Evolutionary conservation across 1,140 invertebrate species (phyloP).

Genomic region (Drosophila pachea): DNA sequence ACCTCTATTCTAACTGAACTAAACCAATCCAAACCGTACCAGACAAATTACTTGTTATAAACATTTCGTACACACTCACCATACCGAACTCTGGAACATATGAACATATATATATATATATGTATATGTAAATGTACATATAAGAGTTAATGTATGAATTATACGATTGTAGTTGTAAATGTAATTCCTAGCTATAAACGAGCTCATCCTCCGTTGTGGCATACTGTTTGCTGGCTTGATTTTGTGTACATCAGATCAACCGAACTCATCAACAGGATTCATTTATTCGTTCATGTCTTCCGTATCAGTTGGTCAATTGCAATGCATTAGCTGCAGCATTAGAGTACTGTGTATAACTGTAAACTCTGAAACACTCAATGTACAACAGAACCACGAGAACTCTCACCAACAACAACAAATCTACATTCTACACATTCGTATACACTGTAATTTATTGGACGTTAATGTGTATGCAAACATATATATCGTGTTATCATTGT

Average conservation of each 20-base stretch:
- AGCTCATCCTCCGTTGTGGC: slow-evolving; percentile 38
- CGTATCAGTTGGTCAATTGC: slow-evolving; percentile 35
- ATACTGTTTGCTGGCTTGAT: slow-evolving; percentile 47
- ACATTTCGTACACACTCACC: slow-evolving; percentile 32
- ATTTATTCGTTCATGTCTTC: slow-evolving; percentile 30
- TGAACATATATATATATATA: slow-evolving; percentile 2
- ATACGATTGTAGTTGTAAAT: slow-evolving; percentile 27
- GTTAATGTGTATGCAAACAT: slow-evolving; percentile 48
- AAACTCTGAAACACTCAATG: slow-evolving; percentile 3
- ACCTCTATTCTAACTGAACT: slow-evolving; percentile 27
- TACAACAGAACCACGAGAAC: slow-evolving; percentile 18
- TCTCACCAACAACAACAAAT: slow-evolving; percentile 1
- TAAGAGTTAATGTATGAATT: slow-evolving; percentile 18
- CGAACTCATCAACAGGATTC: neutral
- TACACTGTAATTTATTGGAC: slow-evolving; percentile 57
- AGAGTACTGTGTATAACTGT: slow-evolving; percentile 16
- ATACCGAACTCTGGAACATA: slow-evolving; percentile 48
- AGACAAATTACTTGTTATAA: slow-evolving; percentile 38
- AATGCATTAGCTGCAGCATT: slow-evolving; percentile 17
- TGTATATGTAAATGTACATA: slow-evolving; percentile 13
- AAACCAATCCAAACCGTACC: slow-evolving; percentile 36
- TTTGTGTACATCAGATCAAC: slow-evolving; percentile 35
- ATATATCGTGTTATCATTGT: slow-evolving; percentile 43
- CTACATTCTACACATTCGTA: slow-evolving; percentile 19
- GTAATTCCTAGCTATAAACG: slow-evolving; percentile 36